Conservation (phyloP, 2,113 vertebrate species). For the Isurus oxyrinchus region DNA sequence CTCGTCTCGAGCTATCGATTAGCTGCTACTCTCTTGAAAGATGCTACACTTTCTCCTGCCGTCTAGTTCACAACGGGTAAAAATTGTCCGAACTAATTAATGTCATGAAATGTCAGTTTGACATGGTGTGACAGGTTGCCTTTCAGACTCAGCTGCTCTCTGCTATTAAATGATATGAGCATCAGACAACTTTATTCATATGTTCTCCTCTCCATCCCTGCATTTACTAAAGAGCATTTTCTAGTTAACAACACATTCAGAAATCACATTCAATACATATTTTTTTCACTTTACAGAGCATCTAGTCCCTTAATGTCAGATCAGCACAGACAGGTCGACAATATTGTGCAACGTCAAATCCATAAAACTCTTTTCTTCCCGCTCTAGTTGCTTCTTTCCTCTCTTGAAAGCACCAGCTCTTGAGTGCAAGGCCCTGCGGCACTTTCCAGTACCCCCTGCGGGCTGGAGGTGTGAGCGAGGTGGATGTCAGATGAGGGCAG, state of each 20-base stretch:
- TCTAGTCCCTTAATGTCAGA: not conserved
- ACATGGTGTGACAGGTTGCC: conserved; percentile 24
- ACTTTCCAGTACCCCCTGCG: not conserved
- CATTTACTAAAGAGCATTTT: conserved; percentile 30
- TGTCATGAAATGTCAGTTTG: conserved; percentile 38
- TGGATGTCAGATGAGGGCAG: not conserved
- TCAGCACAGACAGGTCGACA: not conserved
- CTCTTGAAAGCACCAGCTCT: not conserved
- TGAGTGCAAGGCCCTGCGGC: not conserved
- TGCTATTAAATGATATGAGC: conserved; percentile 35
- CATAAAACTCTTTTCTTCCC: not conserved
- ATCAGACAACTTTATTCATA: conserved; percentile 29
- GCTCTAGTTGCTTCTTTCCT: not conserved
- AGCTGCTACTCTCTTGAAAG: conserved; percentile 36
- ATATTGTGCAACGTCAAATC: not conserved
- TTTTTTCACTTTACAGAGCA: conserved; percentile 16
- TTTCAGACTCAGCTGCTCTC: conserved; percentile 32
- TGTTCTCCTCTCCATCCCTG: not conserved
- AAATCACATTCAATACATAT: conserved; percentile 12
- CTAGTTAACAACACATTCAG: conserved; percentile 30
- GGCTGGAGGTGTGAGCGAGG: not conserved
- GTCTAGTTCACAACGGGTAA: conserved; percentile 34
- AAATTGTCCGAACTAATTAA: conserved; percentile 38
- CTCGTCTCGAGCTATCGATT: conserved; percentile 33
- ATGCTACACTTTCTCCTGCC: conserved; percentile 33